phyloP scores from a whole-genome alignment of 1,140 invertebrate species.

The Copidosoma floridanum region DNA sequence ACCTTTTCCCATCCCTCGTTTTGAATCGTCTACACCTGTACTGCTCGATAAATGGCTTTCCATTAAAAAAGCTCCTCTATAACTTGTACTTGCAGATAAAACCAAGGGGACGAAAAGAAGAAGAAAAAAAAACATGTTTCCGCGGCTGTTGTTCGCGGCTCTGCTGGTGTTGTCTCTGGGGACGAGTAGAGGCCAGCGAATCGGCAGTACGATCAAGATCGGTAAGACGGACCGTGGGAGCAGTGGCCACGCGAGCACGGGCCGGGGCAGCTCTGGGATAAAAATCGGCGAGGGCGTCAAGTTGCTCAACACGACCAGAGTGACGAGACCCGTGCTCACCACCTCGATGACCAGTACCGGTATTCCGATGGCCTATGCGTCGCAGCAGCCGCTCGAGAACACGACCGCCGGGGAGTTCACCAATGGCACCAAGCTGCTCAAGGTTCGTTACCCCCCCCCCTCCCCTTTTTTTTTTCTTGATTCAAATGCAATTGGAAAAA shows the following conservation, averaged over 20 bases:
- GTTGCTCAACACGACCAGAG: slow-evolving; percentile 44
- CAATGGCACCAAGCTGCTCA: slow-evolving; percentile 35
- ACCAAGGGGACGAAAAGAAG: no score
- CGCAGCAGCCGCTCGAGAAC: not conserved
- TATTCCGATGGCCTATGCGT: slow-evolving; percentile 12
- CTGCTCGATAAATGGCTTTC: no score
- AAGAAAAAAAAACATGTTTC: no score
- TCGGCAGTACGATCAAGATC: slow-evolving; percentile 48
- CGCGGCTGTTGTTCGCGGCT: slow-evolving; percentile 20
- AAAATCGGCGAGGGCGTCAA: slow-evolving; percentile 45
- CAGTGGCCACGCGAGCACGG: slow-evolving; percentile 23
- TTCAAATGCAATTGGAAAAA: no score
- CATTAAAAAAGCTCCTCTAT: no score
- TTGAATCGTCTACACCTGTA: no score
- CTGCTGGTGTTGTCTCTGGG: slow-evolving; percentile 21
- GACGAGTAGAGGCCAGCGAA: slow-evolving; percentile 39
- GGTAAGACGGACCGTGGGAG: slow-evolving; percentile 41
- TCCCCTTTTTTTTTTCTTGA: no score
- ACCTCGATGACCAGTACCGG: slow-evolving; percentile 37
- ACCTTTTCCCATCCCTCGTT: no score
- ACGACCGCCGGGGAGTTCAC: not conserved
- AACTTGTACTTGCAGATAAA: no score
- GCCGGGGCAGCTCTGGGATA: slow-evolving; percentile 38
- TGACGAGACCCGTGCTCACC: slow-evolving; percentile 35
- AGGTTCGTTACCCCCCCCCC: no score